A percentile compares a stretch with the other conserved stretches of the same genome.
phyloP scores from a whole-genome alignment of 1,140 invertebrate species.

The Diachasma alloeum region DNA sequence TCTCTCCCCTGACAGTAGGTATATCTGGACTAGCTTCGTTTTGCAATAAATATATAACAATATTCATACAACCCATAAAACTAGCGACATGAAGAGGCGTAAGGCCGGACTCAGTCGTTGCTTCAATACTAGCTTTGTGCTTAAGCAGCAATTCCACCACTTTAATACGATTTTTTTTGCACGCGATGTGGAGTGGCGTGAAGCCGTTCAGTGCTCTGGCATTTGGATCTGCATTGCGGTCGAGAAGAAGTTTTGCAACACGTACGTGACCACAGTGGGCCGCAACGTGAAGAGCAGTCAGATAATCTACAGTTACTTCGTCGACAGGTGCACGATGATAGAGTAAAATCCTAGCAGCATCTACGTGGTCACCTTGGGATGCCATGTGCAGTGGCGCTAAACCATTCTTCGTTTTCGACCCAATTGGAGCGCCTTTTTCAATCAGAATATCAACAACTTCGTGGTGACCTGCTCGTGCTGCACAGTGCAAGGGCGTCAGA shows the following conservation, averaged over 20 bases:
- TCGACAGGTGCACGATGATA: slow-evolving; percentile 95
- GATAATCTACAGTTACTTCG: slow-evolving; percentile 97
- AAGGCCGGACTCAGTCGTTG: slow-evolving; percentile 91
- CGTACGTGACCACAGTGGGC: slow-evolving; percentile 92
- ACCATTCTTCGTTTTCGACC: slow-evolving; percentile 98
- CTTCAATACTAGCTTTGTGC: slow-evolving; percentile 91
- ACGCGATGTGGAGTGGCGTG: slow-evolving; percentile 97
- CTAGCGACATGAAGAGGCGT: slow-evolving; percentile 97
- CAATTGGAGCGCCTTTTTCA: slow-evolving; percentile 90
- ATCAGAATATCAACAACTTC: slow-evolving; percentile 93
- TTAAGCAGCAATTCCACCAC: slow-evolving; percentile 96
- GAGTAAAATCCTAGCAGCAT: slow-evolving; percentile 90
- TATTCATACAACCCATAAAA: slow-evolving; percentile 99
- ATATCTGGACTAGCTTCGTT: slow-evolving; percentile 94
- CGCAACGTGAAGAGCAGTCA: slow-evolving; percentile 97
- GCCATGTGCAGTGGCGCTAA: slow-evolving; percentile 92
- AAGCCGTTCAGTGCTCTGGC: slow-evolving; percentile 97
- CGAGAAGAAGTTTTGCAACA: slow-evolving; percentile 93
- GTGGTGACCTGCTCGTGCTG: slow-evolving; percentile 95
- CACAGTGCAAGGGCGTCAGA: slow-evolving; percentile 91
- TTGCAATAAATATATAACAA: slow-evolving; percentile 95
- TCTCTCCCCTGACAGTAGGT: slow-evolving; percentile 95
- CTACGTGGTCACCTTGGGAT: slow-evolving; percentile 96
- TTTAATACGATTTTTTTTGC: slow-evolving; percentile 98
- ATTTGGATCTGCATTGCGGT: slow-evolving; percentile 96